Base-by-base conservation (phyloP, 2,888 invertebrate species). In the Orthosia gothica region DNA sequence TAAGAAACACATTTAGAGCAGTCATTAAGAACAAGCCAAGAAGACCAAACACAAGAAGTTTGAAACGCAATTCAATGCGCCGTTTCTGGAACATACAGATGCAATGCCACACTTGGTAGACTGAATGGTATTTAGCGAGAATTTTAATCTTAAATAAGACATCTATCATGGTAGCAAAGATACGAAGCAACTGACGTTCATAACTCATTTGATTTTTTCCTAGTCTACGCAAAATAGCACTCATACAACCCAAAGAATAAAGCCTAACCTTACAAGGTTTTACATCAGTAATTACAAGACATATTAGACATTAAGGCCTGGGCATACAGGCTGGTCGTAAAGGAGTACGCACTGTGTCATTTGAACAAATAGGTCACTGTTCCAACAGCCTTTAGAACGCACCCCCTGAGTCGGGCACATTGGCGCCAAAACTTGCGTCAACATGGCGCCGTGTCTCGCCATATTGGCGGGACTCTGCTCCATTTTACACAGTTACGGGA, bases 351-450 rank as follows among this genome's bases (percentile, higher is more conserved):
- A 69, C 66, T 61, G 64, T 85, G 87, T 84, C 83, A 87, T 84
- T 85, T 73, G 73, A 76, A 59, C 75, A 94, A 92, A 90, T 91
- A 91, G 94, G 94, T 94, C 93, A 92, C 84, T 82, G 84, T 89
- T 86, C 89, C 88, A 91, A 89, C 89, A 91, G 90, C 92, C 92
- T 92, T 92, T 88, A 84, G 85, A 89, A 91, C 91, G 89, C 92
- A 92, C 93, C 94, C 93, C 92, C 82, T 85, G 79, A 79, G 85
- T 85, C 83, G 89, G 92, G 93, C 94, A 88, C 83, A 87, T 93
- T 93, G 95, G 95, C 95, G 95, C 95, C 95, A 93, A 93, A 93
- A 90, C 83, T 82, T 93, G 93, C 95, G 95, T 75, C 95, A 89
- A 74, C 72, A 88, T 92, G 95, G 93, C 95, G 95, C 88, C 90